Conservation (phyloP, 35 echinoderm and acorn worm species). For the Apostichopus parvimensis region DNA sequence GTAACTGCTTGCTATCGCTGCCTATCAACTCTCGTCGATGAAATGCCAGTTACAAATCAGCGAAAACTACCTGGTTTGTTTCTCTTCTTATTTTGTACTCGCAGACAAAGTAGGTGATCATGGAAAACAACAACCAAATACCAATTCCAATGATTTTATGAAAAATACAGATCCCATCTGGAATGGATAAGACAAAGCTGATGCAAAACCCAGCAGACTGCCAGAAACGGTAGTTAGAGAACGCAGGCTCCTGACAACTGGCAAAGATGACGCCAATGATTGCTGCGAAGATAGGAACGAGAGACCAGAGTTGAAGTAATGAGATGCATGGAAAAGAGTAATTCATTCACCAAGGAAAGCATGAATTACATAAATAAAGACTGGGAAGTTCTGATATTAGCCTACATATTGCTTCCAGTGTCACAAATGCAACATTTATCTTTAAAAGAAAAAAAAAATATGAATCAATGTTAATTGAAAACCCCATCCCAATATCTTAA, state of each 20-base stretch:
- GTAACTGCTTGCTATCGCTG: too few relatives aligned
- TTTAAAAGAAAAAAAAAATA: too few relatives aligned
- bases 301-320: not conserved
- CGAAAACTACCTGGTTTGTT: not conserved
- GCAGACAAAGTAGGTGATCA: constrained; percentile 5
- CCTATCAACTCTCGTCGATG: too few relatives aligned
- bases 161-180: not conserved
- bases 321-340: not conserved
- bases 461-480: too few relatives aligned
- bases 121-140: constrained; percentile 23
- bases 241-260: constrained; percentile 42
- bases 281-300: constrained; percentile 47
- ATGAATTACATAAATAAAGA: too few relatives aligned
- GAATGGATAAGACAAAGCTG: constrained; percentile 33
- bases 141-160: not conserved
- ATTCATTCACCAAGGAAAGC: too few relatives aligned
- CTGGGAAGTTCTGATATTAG: too few relatives aligned
- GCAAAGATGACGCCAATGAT: constrained; percentile 57
- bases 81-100: constrained; percentile 23
- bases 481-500: too few relatives aligned
- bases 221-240: constrained; percentile 62
- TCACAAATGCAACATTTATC: too few relatives aligned
- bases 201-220: constrained; percentile 51
- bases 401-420: too few relatives aligned
- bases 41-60: not conserved